These are phyloP conservation scores for Porites lobata DNA, from an alignment of 92 coral and sea anemone species.

Conservation along the genomic window DNA sequence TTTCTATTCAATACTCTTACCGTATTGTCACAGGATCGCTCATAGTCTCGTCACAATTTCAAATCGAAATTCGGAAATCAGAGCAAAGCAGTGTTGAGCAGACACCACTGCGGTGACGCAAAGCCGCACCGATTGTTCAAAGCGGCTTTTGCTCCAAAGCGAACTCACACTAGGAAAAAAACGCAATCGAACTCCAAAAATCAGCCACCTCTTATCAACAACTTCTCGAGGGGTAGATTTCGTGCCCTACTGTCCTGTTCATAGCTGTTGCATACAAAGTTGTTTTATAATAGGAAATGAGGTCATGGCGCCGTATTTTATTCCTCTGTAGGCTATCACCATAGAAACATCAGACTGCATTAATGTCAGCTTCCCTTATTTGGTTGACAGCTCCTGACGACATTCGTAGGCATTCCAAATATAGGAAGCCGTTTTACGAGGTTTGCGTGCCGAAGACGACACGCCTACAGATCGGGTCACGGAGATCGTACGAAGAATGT, in stretches of 20 bases:
- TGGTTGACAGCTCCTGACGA: constrained; percentile 69
- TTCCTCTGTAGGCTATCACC: constrained; percentile 79
- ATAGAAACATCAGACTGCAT: constrained; percentile 75
- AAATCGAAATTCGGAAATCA: constrained; percentile 47
- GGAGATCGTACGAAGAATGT: constrained; percentile 62
- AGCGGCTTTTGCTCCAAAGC: constrained; percentile 16
- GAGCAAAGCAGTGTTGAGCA: constrained; percentile 25
- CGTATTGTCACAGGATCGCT: constrained; percentile 89
- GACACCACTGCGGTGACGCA: constrained; percentile 17
- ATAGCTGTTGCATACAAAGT: constrained; percentile 35
- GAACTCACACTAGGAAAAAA: constrained; percentile 1
- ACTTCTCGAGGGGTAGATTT: background rate
- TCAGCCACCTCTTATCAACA: constrained; percentile 16
- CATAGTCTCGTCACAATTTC: constrained; percentile 52
- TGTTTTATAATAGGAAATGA: constrained; percentile 88
- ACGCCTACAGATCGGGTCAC: constrained; percentile 91
- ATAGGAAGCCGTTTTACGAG: constrained; percentile 67
- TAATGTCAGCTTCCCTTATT: constrained; percentile 77
- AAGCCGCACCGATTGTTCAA: constrained; percentile 26
- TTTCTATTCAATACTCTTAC: constrained; percentile 63
- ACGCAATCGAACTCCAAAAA: background rate
- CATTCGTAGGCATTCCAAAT: constrained; percentile 76
- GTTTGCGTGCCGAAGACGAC: constrained; percentile 90
- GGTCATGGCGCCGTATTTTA: constrained; percentile 85
- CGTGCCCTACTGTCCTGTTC: constrained; percentile 22